phyloP scores from a whole-genome alignment of 2,797 vertebrate genomes.

The Peromyscus melanophrys region DNA sequence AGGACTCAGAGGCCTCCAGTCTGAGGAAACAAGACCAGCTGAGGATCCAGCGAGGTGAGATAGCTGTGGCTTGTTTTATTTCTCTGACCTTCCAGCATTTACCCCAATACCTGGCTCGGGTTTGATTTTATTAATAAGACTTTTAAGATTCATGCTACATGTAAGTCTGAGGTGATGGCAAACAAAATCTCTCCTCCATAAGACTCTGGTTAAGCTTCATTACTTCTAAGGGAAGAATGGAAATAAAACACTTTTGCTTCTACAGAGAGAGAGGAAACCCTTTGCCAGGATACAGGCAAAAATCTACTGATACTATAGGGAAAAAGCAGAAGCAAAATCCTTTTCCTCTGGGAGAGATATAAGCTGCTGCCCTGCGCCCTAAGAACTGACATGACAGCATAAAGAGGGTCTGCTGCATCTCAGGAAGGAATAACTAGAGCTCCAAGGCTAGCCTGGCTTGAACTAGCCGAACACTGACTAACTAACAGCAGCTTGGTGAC shows the following conservation, averaged over 20 bases:
- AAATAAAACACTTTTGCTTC: background rate
- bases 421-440: background rate
- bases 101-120: too few species aligned
- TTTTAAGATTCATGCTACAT: too few species aligned
- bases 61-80: too few species aligned
- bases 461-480: background rate
- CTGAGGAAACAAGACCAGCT: too few species aligned
- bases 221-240: slow-evolving; percentile 1
- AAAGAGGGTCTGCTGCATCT: background rate
- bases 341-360: background rate
- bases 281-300: background rate
- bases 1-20: too few species aligned
- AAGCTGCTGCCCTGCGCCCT: background rate
- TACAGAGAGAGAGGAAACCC: background rate
- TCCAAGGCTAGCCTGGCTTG: background rate
- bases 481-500: background rate
- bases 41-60: too few species aligned
- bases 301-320: background rate
- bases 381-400: background rate
- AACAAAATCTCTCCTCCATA: slow-evolving; percentile 36
- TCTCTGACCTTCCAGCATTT: too few species aligned
- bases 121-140: too few species aligned
- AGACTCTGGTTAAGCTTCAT: slow-evolving; percentile 11
- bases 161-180: background rate
- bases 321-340: background rate